These are phyloP conservation scores for Cyphomyrmex costatus DNA, from an alignment of 1,140 invertebrate species.

Conservation along the genomic window DNA sequence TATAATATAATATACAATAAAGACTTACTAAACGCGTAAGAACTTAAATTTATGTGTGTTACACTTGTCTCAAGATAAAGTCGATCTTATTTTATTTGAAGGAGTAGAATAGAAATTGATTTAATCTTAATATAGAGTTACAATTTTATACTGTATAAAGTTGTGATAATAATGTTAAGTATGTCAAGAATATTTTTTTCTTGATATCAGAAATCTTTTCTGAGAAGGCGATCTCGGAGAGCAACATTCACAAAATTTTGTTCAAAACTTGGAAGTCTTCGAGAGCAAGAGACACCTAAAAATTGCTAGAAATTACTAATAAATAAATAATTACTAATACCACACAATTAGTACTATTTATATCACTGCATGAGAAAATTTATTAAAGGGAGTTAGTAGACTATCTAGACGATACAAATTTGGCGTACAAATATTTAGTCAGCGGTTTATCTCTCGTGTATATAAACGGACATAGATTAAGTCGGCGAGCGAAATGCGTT, in stretches of 20 bases:
- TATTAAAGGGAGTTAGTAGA: not conserved
- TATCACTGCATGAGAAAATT: not conserved
- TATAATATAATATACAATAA: no score
- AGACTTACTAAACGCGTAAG: no score
- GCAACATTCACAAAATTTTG: not conserved
- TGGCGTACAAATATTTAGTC: conserved; percentile 38
- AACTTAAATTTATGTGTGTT: no score
- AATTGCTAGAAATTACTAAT: conserved; percentile 34
- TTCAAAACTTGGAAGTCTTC: not conserved
- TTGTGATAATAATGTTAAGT: no score
- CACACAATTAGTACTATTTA: conserved; percentile 41
- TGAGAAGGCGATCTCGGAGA: not conserved
- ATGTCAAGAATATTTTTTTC: no score
- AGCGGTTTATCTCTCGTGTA: conserved; percentile 51
- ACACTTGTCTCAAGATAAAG: no score
- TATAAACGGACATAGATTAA: conserved; percentile 7
- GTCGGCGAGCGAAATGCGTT: not conserved
- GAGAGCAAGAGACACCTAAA: not conserved
- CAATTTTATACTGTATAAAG: no score
- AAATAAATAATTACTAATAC: conserved; percentile 17
- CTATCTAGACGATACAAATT: conserved; percentile 18
- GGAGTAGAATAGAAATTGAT: no score
- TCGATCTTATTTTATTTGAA: no score
- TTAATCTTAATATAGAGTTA: no score
- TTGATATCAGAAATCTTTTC: no score